Base-by-base conservation (phyloP, 1,140 invertebrate species). In the Lasioglossum albipes region DNA sequence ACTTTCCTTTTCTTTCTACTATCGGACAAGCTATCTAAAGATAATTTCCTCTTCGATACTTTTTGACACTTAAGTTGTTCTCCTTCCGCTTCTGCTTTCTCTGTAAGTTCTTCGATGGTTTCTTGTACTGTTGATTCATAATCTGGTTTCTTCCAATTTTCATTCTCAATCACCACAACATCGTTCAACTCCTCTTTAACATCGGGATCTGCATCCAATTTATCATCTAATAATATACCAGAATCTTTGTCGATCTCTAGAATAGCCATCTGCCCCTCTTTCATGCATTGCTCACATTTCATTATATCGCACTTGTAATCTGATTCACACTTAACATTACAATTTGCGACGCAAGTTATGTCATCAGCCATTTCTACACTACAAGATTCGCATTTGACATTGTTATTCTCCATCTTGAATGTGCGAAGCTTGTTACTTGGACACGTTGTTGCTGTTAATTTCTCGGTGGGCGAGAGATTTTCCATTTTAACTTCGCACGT, bases 21-120 rank as follows among this genome's bases (percentile, higher is more conserved):
- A 31, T 91, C 90, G 3, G 90, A 89, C 3, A 91, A 85, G 64
- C 91, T 91, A 66, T 93, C 93, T 12, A 93, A 61, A 3, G 92
- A 91, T 27, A 93, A 79, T 73, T 92, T 91, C 49, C 93, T 89
- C 7, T 93, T 94, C 2, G 84, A 81, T 41, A 94, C 90, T 86
- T 95, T 95, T 82, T 94, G 93, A 72, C 94, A 92, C 87, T 94
- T 95, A 74, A 93, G 91, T 61, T 94, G 88, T 69, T 95, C 94
- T 9, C 82, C 79, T 5, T 82, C 87, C 6, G 80, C 69, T 0
- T 84, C 83, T 0, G 67, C 36, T 7, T 84, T 74, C 2, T 85
- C 83, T 54, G 86, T 49, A 27, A 85, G 70, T 49, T 89, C 85
- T 54, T 91, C 79, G 52, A 80, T 73, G 5, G 87, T 86, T 87